Conservation (phyloP, 2,797 vertebrate genomes). For the Chaunax sp. region DNA sequence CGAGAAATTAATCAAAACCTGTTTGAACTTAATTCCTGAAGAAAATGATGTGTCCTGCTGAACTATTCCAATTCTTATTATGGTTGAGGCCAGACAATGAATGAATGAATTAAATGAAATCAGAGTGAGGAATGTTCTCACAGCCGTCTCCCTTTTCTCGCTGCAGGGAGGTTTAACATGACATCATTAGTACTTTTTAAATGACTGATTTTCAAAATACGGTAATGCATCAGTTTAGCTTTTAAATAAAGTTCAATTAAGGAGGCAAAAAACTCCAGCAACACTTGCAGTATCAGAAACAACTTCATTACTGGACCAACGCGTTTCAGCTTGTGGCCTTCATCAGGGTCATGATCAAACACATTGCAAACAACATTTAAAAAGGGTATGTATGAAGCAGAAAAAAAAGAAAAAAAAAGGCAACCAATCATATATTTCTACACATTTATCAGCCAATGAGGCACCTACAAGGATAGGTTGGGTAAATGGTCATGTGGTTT, state of each 20-base stretch:
- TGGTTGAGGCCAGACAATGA: slow-evolving; percentile 59
- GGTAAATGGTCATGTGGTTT: too few relatives aligned
- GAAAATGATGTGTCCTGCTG: background rate
- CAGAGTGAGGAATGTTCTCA: slow-evolving; percentile 9
- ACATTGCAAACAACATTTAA: too few relatives aligned
- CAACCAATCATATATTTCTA: too few relatives aligned
- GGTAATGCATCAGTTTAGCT: background rate
- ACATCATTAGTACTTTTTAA: slow-evolving; percentile 23
- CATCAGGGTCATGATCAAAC: too few relatives aligned
- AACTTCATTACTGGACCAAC: too few relatives aligned
- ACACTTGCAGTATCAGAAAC: too few relatives aligned
- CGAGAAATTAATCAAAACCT: slow-evolving; percentile 14
- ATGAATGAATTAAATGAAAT: slow-evolving; percentile 53
- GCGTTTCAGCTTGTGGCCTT: too few relatives aligned
- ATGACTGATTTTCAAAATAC: slow-evolving; percentile 29
- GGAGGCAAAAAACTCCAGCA: too few relatives aligned
- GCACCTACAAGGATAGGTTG: too few relatives aligned
- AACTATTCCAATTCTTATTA: slow-evolving; percentile 29
- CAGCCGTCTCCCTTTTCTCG: background rate
- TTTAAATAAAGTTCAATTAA: slow-evolving; percentile 10
- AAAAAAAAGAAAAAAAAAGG: too few relatives aligned
- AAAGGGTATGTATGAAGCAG: too few relatives aligned
- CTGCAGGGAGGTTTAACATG: slow-evolving; percentile 17
- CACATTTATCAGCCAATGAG: too few relatives aligned
- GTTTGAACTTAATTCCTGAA: slow-evolving; percentile 7